Evolutionary conservation across 2,888 invertebrate species (phyloP).

Genomic region (Oasisia sp.): DNA sequence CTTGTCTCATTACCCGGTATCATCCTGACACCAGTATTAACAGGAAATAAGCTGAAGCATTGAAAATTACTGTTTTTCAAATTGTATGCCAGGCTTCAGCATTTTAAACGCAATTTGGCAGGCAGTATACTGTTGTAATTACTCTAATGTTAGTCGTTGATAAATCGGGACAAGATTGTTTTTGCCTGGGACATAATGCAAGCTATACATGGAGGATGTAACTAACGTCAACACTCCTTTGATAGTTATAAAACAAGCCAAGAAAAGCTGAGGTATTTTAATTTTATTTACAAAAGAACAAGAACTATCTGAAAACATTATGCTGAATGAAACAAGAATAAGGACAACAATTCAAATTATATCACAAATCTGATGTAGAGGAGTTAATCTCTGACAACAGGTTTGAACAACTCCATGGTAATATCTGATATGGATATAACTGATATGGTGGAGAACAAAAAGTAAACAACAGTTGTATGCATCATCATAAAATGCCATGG

Average conservation of each 20-base stretch:
- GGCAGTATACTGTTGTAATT: too few relatives aligned
- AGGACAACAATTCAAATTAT: background rate
- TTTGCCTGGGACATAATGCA: too few relatives aligned
- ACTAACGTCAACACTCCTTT: background rate
- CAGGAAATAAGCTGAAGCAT: too few relatives aligned
- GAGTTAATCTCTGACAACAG: background rate
- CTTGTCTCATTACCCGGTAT: too few relatives aligned
- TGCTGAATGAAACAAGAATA: background rate
- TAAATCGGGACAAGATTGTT: too few relatives aligned
- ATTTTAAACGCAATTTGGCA: too few relatives aligned
- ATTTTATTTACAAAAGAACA: background rate
- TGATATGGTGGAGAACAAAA: background rate
- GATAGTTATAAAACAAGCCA: background rate
- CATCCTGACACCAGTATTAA: too few relatives aligned
- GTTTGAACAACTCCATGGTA: background rate
- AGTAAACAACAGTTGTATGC: background rate
- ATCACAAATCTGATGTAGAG: background rate
- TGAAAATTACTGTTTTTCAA: too few relatives aligned
- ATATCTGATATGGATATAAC: background rate
- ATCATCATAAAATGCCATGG: background rate
- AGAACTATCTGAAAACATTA: background rate
- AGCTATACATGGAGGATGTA: background rate
- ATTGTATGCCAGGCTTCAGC: too few relatives aligned
- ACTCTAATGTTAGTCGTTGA: too few relatives aligned
- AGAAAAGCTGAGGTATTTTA: background rate